Base-by-base conservation (phyloP, 1,140 invertebrate genomes). In the Zaprionus kolodkinae region DNA sequence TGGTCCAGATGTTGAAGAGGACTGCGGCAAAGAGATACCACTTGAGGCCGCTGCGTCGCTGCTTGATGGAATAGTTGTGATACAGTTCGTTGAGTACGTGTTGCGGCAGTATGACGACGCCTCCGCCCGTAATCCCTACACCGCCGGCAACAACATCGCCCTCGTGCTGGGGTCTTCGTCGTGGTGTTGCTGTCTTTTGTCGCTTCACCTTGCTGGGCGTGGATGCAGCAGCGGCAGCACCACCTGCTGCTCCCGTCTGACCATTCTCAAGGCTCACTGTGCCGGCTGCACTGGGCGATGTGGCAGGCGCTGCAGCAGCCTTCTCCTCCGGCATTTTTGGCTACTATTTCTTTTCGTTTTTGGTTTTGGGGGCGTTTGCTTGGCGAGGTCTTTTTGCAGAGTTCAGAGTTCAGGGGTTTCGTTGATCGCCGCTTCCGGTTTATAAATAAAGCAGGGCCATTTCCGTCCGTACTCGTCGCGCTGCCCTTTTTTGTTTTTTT, bases 11-110 rank as follows among this genome's bases (percentile, higher is more conserved):
- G 75, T 96, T 95, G 79, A 96, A 95, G 13, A 96, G 87, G 15
- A 96, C 93, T 25, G 96, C 95, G 36, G 95, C 94, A 12, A 95
- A 91, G 0, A 97, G 93, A 89, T 97, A 96, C 79, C 96, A 96
- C 76, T 95, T 94, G n/a, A 97, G 93, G n/a, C 96, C 96, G 33
- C 95, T 94, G 56, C 96, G 95, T 67, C 96, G 94, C 87, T 97
- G 96, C 71, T 96, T 95, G 50, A 95, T 93, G 48, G 95, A 96
- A 87, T 97, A 97, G 43, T 95, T 95, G 71, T 95, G 94, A 91
- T 97, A 97, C 0, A 97, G 93, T 78, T 94, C 94, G 89, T 97
- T 96, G 54, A 97, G 93, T 43, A 94, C 94, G 17, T 93, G 82
- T 72, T 95, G 95, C 25, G 92, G 85, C 74, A 94, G 93, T 50